Evolutionary conservation across 2,888 invertebrate species (phyloP).

Genomic region (Dexiosoma caninum): DNA sequence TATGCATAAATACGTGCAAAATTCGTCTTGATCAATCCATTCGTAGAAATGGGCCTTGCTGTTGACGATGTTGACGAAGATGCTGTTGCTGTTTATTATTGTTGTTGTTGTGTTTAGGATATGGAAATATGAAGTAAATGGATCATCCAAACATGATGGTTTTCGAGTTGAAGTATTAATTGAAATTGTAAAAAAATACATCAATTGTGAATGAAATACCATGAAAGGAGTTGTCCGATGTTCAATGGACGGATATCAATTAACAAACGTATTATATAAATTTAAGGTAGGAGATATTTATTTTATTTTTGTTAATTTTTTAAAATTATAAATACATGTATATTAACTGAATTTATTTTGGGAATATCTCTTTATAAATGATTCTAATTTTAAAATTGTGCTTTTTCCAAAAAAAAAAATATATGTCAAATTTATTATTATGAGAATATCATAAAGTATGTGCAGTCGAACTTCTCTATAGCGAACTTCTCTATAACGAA

Average conservation of each 20-base stretch:
- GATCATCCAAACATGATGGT: slow-evolving; percentile 12
- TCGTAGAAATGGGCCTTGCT: neutral
- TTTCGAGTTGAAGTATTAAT: slow-evolving; percentile 34
- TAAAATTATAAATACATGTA: too few species aligned
- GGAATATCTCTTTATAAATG: too few species aligned
- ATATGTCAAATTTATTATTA: too few species aligned
- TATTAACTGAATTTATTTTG: too few species aligned
- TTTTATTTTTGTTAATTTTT: too few species aligned
- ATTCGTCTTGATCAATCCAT: slow-evolving; percentile 17
- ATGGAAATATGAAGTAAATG: slow-evolving; percentile 59
- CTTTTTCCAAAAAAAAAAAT: too few species aligned
- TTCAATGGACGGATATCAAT: neutral
- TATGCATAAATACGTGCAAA: slow-evolving; percentile 11
- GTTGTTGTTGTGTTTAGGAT: slow-evolving; percentile 4
- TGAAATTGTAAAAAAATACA: slow-evolving; percentile 45
- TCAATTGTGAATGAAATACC: slow-evolving; percentile 1
- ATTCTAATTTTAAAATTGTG: too few species aligned
- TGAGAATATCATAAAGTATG: too few species aligned
- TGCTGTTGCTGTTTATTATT: neutral
- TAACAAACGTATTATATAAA: neutral
- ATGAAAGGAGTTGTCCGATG: neutral
- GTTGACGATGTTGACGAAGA: neutral
- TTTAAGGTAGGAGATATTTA: too few species aligned
- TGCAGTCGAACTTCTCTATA: too few species aligned
- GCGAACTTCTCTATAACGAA: too few species aligned